A percentile compares a stretch with the other conserved stretches of the same genome.
phyloP scores from a whole-genome alignment of 2,888 invertebrate species.

The Neelides folsomi region DNA sequence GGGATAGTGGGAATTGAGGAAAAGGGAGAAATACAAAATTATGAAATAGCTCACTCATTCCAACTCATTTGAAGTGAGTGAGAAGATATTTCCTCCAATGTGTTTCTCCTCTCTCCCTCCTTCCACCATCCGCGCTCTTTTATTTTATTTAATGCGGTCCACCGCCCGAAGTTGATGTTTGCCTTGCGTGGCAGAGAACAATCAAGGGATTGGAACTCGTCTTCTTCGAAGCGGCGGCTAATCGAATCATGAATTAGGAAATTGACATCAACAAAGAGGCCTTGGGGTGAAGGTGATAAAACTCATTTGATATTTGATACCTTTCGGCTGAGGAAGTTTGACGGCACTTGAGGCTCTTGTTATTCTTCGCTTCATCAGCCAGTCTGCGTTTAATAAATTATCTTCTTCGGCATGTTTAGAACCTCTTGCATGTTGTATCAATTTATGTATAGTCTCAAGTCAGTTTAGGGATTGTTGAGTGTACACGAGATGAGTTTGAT shows the following conservation, averaged over 20 bases:
- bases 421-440: too few relatives aligned
- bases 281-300: slow-evolving; percentile 1
- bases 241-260: slow-evolving; percentile 3
- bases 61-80: not conserved
- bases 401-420: too few relatives aligned
- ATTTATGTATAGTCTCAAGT: too few relatives aligned
- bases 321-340: slow-evolving; percentile 4
- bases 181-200: slow-evolving; percentile 14
- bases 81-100: not conserved
- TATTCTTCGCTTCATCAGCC: too few relatives aligned
- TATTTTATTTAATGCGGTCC: not conserved
- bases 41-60: too few relatives aligned
- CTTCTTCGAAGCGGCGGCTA: slow-evolving; percentile 3
- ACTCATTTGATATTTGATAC: not conserved
- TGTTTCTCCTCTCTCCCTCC: not conserved
- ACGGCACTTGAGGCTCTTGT: too few relatives aligned
- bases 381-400: too few relatives aligned
- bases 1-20: too few relatives aligned
- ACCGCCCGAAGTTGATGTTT: slow-evolving; percentile 7
- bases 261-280: not conserved
- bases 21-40: too few relatives aligned
- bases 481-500: too few relatives aligned
- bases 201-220: slow-evolving; percentile 6
- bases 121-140: not conserved
- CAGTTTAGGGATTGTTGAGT: too few relatives aligned